phyloP scores from a whole-genome alignment of 2,888 invertebrate genomes.

The Plagodis pulveraria region DNA sequence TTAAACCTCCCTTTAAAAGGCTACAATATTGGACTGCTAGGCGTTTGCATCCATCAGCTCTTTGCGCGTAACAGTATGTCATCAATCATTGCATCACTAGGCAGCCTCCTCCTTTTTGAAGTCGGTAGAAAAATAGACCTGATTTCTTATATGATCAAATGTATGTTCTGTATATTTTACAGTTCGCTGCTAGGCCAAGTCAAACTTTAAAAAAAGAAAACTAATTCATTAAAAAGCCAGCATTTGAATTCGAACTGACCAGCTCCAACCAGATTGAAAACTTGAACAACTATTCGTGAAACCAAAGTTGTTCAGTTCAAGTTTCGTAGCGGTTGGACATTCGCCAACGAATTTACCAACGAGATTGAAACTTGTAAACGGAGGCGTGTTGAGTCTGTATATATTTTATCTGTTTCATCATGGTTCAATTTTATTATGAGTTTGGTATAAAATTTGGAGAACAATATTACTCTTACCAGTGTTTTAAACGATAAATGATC shows the following conservation, averaged over 20 bases:
- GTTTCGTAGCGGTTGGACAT: slow-evolving; percentile 14
- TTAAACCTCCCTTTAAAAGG: too few relatives aligned
- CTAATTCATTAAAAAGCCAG: slow-evolving; percentile 14
- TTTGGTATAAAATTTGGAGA: too few relatives aligned
- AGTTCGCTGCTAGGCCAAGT: neutral
- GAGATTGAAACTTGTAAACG: slow-evolving; percentile 18
- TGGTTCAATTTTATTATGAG: neutral
- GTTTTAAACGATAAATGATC: too few relatives aligned
- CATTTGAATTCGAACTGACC: slow-evolving; percentile 12
- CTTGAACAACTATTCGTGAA: slow-evolving; percentile 15
- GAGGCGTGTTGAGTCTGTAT: slow-evolving; percentile 1
- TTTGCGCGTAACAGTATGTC: too few relatives aligned
- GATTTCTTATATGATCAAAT: too few relatives aligned
- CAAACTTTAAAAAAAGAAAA: slow-evolving; percentile 3
- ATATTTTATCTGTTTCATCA: neutral
- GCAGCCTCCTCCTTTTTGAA: too few relatives aligned
- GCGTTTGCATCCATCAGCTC: too few relatives aligned
- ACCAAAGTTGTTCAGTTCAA: slow-evolving; percentile 14
- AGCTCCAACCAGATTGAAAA: slow-evolving; percentile 18
- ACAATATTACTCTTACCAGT: too few relatives aligned
- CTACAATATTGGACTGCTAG: too few relatives aligned
- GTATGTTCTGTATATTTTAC: too few relatives aligned
- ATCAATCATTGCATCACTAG: too few relatives aligned
- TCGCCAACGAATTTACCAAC: slow-evolving; percentile 22
- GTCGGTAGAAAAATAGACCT: too few relatives aligned